Base-by-base conservation (phyloP, 2,888 invertebrate species). In the Chirona hameri region DNA sequence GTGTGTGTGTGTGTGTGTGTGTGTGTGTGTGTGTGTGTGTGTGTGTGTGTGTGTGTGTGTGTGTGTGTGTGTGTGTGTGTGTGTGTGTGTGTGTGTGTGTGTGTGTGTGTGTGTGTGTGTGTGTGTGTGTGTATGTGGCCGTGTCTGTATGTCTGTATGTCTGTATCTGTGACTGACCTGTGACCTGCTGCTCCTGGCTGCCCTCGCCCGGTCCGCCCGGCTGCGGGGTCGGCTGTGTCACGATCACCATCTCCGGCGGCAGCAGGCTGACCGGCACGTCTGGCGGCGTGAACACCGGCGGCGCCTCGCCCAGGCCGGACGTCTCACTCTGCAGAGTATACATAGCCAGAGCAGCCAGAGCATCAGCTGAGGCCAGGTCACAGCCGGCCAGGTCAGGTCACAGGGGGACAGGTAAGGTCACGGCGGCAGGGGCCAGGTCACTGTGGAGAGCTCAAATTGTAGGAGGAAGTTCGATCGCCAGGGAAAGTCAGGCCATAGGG, bases 201-300 rank as follows among this genome's bases (percentile, higher is more conserved):
- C 27, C 9, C 18, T 24, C 52, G 31, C 27, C 60, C 21, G 82
- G 46, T 12, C 65, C 81, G 76, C 76, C 39, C 18, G 76, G 76
- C 82, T 88, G 87, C 18, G 90, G 90, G 12, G 90, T 90, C 2
- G 91, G 90, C 86, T 90, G 90, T 12, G 90, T 90, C 81, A 90
- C 88, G 81, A 90, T 89, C 48, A 89, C 89, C 81, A 88, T 87
- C 82, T 89, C 88, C 4, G 89, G 89, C 85, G 88, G 90, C 86
- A 89, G 88, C 85, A 88, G 88, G 86, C 86, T 86, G 69, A 86
- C 86, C 92, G 83, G 91, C 90, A 15, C 85, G 85, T 82, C 92
- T 92, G 88, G 91, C 89, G 21, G 84, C 84, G 76, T 52, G 57
- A 90, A 55, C 69, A 83, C 83, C 39, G 65, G 82, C 48, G 72